Evolutionary conservation across 1,140 invertebrate genomes (phyloP), one percentile per base, ranked within the genome.

Genomic region (Leptinotarsa undecemlineata): DNA sequence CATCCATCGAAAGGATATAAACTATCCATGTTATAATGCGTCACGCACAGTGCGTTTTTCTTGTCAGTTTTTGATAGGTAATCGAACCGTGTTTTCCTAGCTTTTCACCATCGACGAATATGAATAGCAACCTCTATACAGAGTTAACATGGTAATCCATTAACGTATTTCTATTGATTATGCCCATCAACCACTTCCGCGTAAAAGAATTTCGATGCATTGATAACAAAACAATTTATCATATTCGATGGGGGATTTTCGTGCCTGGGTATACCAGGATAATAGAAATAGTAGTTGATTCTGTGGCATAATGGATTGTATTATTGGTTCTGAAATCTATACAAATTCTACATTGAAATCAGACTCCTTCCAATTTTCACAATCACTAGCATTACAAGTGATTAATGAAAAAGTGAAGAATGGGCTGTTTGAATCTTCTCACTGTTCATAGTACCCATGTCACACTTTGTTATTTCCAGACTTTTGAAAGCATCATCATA

Each of bases 1-100:
- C 51, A 57, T 57, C 4, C 17, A 57, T 57, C 51, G 51, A 17
- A 57, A 19, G 15, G n/a, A 19, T 17, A 57, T 17, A 57, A 15
- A 57, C 51, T 57, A 17, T 19, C 51, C 51, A 17, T 57, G n/a
- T 57, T 57, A 57, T 57, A 57, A 57, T 57, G 51, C 51, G 17
- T 15, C 51, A 15, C 51, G 15, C 51, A 57, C 51, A 19, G n/a
- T 57, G n/a, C 51, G n/a, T 57, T 57, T 57, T 19, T 57, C 51
- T 57, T 57, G 51, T 57, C 51, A 57, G 51, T 57, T 57, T 57
- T 19, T 57, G 51, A 57, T 17, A 57, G 51, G 51, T 57, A 57
- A 57, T 57, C 51, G 51, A 57, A 57, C 33, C 33, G 8, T 42
- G 33, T 42, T 42, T 42, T 57, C 17, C 51, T 15, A 57, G 51